Percentiles rank a stretch among this genome's conserved stretches.
Evolutionary conservation across 2,888 invertebrate species (phyloP).

Genomic region (Parnassius smintheus): DNA sequence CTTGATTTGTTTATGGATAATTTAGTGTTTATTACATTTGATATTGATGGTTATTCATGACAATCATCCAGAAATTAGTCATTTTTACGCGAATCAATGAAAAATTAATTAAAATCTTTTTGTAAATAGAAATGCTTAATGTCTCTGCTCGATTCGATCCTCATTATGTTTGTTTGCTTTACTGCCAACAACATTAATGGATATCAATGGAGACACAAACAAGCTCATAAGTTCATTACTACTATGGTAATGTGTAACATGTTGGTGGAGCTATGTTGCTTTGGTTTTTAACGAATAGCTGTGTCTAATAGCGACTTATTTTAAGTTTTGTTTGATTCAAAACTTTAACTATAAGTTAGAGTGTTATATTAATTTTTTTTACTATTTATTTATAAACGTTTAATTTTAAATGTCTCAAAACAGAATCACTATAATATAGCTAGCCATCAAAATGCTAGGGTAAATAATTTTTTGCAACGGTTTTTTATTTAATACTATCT

Average conservation of each 20-base stretch:
- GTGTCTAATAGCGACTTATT: conserved; percentile 75
- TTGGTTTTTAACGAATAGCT: conserved; percentile 49
- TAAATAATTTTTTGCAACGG: conserved; percentile 53
- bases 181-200: conserved; percentile 71
- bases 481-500: conserved; percentile 47
- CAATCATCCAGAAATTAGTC: conserved; percentile 57
- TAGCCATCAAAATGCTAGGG: conserved; percentile 54
- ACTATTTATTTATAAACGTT: conserved; percentile 71
- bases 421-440: conserved; percentile 40
- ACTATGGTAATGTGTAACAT: conserved; percentile 36
- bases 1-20: conserved; percentile 75
- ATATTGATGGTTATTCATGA: conserved; percentile 77
- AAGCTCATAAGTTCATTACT: conserved; percentile 36
- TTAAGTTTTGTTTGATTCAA: conserved; percentile 78
- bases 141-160: conserved; percentile 63
- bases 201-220: conserved; percentile 52
- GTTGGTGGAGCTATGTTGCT: conserved; percentile 46
- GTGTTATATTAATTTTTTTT: conserved; percentile 60
- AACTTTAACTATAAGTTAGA: conserved; percentile 81
- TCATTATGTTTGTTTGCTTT: conserved; percentile 73
- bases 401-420: conserved; percentile 62
- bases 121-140: conserved; percentile 60
- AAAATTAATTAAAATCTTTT: conserved; percentile 40
- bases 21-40: conserved; percentile 67
- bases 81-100: conserved; percentile 43